Base-by-base conservation (phyloP, 2,113 vertebrate species). In the Sprattus sprattus region DNA sequence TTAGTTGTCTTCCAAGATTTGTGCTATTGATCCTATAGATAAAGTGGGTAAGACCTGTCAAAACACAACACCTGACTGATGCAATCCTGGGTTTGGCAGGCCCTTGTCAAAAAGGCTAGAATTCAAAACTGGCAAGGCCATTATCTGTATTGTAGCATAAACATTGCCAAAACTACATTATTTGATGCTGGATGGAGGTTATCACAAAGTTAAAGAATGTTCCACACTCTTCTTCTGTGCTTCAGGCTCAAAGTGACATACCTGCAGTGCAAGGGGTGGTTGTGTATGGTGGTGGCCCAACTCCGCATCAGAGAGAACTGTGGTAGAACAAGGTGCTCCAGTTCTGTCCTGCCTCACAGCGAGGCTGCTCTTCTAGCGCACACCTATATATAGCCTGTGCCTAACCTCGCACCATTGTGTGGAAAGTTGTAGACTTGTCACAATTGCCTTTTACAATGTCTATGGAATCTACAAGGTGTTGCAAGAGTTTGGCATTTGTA, bases 311-410 rank as follows among this genome's bases (percentile, higher is more conserved):
- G 71, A 11, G 11, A 11, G 28, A 78, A 78, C 25, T 39, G 71
- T 39, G 71, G 71, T 92, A 91, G 94, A 93, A 95, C 94, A 92
- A 90, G 92, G 91, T 93, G 93, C 92, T 95, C 93, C 89, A 93
- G 88, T 95, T 95, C 92, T 95, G 92, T 94, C 93, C 90, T 83
- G 50, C 16, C 85, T 91, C 89, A 91, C 92, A 92, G 93, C 93
- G 91, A 91, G 91, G 88, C 91, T 91, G 92, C 90, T 92, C 90
- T 90, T 87, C 91, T 89, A 89, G 85, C 81, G 89, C 83, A 86
- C 49, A 82, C 47, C 85, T 93, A 91, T 92, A 92, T 91, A 92
- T 92, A 93, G 54, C 54, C 78, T 83, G 82, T 75, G 85, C 87
- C 92, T 91, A 92, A 54, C 45, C 45, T 91, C 32, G 13, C 71